Conservation (phyloP, 2,797 vertebrate genomes). For the Syndactyla subalaris region DNA sequence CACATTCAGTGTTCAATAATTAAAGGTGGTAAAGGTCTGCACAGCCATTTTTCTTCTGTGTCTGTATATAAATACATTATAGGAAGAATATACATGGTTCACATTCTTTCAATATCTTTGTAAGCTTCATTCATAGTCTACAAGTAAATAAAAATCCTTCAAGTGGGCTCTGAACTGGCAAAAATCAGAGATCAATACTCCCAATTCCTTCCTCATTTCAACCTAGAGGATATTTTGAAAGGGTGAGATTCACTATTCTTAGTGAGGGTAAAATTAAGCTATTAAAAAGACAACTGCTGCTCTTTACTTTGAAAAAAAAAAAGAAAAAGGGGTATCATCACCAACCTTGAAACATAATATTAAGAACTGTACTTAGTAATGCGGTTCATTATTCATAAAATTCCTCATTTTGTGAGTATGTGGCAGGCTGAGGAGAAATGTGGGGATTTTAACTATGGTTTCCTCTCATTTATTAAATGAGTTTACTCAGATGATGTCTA, state of each 20-base stretch:
- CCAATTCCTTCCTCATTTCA: background rate
- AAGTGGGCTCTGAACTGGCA: background rate
- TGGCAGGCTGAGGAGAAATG: background rate
- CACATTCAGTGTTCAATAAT: background rate
- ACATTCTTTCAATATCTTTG: background rate
- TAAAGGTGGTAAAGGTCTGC: background rate
- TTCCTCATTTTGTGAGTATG: slow-evolving; percentile 4
- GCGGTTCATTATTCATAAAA: slow-evolving; percentile 44
- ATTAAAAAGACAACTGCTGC: background rate
- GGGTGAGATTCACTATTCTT: background rate
- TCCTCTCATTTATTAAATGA: slow-evolving; percentile 48
- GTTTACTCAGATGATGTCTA: slow-evolving; percentile 37
- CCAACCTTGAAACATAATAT: slow-evolving; percentile 34
- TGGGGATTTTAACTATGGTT: background rate
- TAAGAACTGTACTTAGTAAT: background rate
- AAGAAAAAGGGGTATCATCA: slow-evolving; percentile 45
- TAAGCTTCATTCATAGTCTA: background rate
- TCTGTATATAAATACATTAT: slow-evolving; percentile 24
- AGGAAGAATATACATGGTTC: background rate
- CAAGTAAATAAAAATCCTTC: background rate
- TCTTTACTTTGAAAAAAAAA: background rate
- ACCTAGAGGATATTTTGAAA: background rate
- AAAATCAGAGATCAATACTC: background rate
- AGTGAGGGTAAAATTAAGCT: background rate
- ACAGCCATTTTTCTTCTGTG: background rate